Base-by-base conservation (phyloP, 2,888 invertebrate genomes). In the Diachrysia chrysitis region DNA sequence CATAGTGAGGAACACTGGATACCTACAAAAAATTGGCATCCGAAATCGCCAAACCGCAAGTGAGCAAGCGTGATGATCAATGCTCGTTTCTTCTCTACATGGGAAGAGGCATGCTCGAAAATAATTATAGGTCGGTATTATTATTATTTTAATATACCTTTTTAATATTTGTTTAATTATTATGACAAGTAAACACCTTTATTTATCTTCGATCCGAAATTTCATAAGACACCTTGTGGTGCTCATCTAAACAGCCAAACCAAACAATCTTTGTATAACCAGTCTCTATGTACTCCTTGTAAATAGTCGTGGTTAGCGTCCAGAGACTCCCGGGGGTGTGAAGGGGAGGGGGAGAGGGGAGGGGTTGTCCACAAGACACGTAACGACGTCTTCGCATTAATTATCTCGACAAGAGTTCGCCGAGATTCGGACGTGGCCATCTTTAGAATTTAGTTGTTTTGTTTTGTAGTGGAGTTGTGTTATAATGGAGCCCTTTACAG, bases 321-420 rank as follows among this genome's bases (percentile, higher is more conserved):
- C 14, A 57, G 69, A 69, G 76, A 71, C 70, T 72, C 69, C 56
- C 21, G 58, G 71, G 60, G 63, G 67, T n/a, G 48, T 32, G 32
- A 32, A 32, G 32, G 32, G 32, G 32, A 42, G n/a, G 29, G 10
- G 10, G 23, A 58, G 63, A 46, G n/a, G 32, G 59, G 54, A 53
- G 69, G 74, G 62, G 73, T 74, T 68, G 76, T 83, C 72, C 71
- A 78, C 83, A 81, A 83, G 81, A 82, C 83, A 81, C 83, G 83
- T 85, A 87, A 87, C 84, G 82, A 85, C 83, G 83, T 87, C 87
- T 86, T 85, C 84, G 86, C 88, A 90, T 91, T 90, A 90, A 91
- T 91, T 89, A 90, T 86, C 84, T 83, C 71, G 79, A 76, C 65
- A 69, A 56, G 29, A 64, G 65, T 42, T 46, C 58, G 79, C 83